Conservation (phyloP, 2,888 invertebrate species). For the Apomyelois bistriatella region DNA sequence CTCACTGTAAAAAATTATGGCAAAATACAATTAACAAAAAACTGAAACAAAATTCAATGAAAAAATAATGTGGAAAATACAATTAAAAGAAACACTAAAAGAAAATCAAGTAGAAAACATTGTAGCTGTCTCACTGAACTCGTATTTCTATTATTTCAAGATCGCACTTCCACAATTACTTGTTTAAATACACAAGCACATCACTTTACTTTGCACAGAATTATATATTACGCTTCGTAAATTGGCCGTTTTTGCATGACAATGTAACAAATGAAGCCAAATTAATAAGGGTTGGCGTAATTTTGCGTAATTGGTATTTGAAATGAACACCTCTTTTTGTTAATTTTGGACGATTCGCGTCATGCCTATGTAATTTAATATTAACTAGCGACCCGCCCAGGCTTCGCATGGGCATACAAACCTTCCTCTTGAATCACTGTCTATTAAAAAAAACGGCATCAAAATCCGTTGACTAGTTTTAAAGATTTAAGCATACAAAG, state of each 20-base stretch:
- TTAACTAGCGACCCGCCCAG: too few relatives aligned
- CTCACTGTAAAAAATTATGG: too few relatives aligned
- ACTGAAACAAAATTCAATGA: too few relatives aligned
- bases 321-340: conserved; percentile 4
- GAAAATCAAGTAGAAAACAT: conserved; percentile 13
- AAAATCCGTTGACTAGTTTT: too few relatives aligned
- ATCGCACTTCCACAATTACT: conserved; percentile 3
- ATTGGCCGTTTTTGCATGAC: conserved; percentile 9
- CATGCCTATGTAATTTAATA: neutral
- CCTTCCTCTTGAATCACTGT: too few relatives aligned
- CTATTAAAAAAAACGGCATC: too few relatives aligned
- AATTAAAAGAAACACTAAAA: neutral
- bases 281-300: conserved; percentile 13
- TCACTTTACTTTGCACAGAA: conserved; percentile 3
- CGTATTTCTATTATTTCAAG: neutral
- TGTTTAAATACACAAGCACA: conserved; percentile 4
- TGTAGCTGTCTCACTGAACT: neutral
- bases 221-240: conserved; percentile 1
- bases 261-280: conserved; percentile 13
- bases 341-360: neutral
- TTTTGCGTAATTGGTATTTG: conserved; percentile 10
- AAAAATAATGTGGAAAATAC: too few relatives aligned
- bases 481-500: too few relatives aligned
- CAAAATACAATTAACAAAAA: too few relatives aligned
- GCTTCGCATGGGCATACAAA: too few relatives aligned